Percentiles rank a stretch among this genome's conserved stretches.
Evolutionary conservation across 2,113 vertebrate species (phyloP).

Genomic region (Anolis sagrei): DNA sequence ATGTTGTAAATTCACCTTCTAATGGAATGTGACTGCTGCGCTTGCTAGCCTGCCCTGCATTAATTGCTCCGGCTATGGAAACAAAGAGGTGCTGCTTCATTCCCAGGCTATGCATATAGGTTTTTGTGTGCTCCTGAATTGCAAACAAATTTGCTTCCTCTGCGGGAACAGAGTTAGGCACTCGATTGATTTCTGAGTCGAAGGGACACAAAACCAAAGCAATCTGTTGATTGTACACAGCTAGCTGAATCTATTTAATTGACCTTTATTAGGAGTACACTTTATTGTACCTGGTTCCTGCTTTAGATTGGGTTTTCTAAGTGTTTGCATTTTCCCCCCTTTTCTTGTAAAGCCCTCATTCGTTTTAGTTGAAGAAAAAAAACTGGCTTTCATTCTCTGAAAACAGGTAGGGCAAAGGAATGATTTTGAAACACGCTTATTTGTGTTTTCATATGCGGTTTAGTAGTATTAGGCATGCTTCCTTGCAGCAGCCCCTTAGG

Average conservation of each 20-base stretch:
- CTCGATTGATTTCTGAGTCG: constrained; percentile 67
- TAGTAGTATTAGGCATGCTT: neutral
- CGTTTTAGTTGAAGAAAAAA: neutral
- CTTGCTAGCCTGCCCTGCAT: constrained; percentile 34
- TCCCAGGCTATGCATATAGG: constrained; percentile 53
- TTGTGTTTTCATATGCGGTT: no score
- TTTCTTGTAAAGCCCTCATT: neutral
- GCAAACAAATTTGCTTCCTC: constrained; percentile 76
- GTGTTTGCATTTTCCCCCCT: neutral
- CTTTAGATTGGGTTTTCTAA: neutral
- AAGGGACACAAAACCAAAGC: constrained; percentile 48
- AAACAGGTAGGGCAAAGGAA: no score
- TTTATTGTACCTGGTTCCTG: neutral
- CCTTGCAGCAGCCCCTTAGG: neutral
- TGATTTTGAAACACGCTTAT: no score
- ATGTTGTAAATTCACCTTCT: neutral
- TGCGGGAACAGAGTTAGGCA: constrained; percentile 57
- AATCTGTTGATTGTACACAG: constrained; percentile 53
- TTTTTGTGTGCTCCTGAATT: constrained; percentile 54
- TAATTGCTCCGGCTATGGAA: constrained; percentile 50
- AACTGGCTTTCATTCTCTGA: neutral
- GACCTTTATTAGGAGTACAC: constrained; percentile 53
- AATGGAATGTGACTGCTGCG: constrained; percentile 27
- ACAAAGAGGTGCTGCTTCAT: constrained; percentile 54
- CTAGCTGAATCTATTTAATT: constrained; percentile 64